phyloP scores from a whole-genome alignment of 2,797 vertebrate genomes.

The Sternotherus odoratus region DNA sequence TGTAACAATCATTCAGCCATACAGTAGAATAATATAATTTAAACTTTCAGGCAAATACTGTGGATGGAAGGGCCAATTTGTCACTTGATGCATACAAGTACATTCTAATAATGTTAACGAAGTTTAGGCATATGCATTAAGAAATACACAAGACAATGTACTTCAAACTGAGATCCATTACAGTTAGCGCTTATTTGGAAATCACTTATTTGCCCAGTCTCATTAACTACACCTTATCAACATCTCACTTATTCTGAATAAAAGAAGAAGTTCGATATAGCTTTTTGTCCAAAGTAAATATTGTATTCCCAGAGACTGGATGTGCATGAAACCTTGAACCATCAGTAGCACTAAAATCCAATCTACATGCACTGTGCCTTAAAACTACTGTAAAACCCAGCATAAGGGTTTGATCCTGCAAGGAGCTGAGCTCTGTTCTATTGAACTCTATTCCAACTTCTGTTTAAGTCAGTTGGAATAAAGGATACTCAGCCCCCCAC shows the following conservation, averaged over 20 bases:
- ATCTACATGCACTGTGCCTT: slow-evolving; percentile 36
- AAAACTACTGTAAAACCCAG: not conserved
- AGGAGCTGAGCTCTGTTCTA: slow-evolving; percentile 1
- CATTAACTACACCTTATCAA: slow-evolving; percentile 39
- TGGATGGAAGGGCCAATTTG: not conserved
- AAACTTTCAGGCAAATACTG: slow-evolving; percentile 17
- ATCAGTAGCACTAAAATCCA: slow-evolving; percentile 33
- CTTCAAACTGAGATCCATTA: slow-evolving; percentile 43
- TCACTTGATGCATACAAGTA: slow-evolving; percentile 36
- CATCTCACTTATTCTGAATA: slow-evolving; percentile 35
- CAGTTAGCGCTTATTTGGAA: slow-evolving; percentile 31
- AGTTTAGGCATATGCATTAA: slow-evolving; percentile 29
- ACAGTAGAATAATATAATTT: slow-evolving; percentile 51
- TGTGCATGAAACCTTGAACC: slow-evolving; percentile 32
- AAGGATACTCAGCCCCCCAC: not conserved
- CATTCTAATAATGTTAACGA: slow-evolving; percentile 19
- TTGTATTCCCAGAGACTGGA: slow-evolving; percentile 40
- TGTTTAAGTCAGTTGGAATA: not conserved
- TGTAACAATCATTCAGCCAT: slow-evolving; percentile 38
- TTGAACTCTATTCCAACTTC: not conserved
- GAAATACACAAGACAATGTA: slow-evolving; percentile 17
- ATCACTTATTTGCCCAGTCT: slow-evolving; percentile 50
- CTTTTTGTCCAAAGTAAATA: slow-evolving; percentile 5
- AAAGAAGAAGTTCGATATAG: slow-evolving; percentile 43
- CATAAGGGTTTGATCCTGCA: not conserved